Conservation (phyloP, 2,797 vertebrate species). For the Phataginus tricuspis region DNA sequence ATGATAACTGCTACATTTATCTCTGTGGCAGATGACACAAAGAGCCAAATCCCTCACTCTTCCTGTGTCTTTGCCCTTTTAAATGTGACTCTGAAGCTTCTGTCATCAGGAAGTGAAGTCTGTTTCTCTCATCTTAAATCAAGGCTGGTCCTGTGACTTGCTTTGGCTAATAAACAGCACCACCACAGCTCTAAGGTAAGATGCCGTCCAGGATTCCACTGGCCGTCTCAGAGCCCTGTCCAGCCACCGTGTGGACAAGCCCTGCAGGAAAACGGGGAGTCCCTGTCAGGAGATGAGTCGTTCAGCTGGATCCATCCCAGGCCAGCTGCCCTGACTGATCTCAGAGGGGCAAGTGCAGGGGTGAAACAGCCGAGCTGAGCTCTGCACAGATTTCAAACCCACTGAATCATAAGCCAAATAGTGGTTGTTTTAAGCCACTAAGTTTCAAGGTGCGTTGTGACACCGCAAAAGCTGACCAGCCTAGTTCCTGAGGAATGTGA, state of each 20-base stretch:
- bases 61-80: background rate
- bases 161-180: background rate
- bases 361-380: background rate
- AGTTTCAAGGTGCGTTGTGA: background rate
- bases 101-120: background rate
- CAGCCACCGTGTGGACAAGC: background rate
- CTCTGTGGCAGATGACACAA: background rate
- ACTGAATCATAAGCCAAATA: rapidly evolving
- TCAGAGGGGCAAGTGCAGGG: background rate
- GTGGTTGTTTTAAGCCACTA: background rate
- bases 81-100: background rate
- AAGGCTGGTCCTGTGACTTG: background rate
- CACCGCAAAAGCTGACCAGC: background rate
- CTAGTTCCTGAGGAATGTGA: background rate
- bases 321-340: background rate
- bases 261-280: background rate
- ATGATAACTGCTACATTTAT: background rate
- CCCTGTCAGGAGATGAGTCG: too few species aligned
- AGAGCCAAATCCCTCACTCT: background rate
- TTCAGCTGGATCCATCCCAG: background rate
- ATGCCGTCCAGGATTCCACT: rapidly evolving
- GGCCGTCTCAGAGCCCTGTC: background rate
- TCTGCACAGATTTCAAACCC: background rate
- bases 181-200: background rate
- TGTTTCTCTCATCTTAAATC: background rate